Evolutionary conservation across 2,113 vertebrate species (phyloP).

Genomic region (Zosterops pallidus): DNA sequence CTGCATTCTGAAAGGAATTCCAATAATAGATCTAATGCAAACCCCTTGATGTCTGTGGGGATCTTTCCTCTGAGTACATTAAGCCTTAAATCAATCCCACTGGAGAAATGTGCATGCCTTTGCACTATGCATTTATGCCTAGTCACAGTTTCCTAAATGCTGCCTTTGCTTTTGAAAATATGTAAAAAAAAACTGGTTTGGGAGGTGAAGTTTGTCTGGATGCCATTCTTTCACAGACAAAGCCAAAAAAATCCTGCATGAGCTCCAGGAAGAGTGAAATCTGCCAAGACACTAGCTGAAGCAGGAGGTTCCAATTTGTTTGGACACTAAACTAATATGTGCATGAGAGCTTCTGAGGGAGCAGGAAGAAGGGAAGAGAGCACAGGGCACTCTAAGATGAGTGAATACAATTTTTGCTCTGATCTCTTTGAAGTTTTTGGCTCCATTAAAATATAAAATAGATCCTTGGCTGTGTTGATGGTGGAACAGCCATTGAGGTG

Average conservation of each 20-base stretch:
- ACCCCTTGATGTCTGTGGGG: not conserved
- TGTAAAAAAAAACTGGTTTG: constrained; percentile 33
- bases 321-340: constrained; percentile 57
- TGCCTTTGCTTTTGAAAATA: constrained; percentile 31
- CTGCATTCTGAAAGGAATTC: not conserved
- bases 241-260: constrained; percentile 65
- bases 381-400: not conserved
- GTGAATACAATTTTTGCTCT: not conserved
- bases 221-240: constrained; percentile 64
- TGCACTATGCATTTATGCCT: constrained; percentile 8
- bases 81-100: not conserved
- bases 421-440: not conserved
- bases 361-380: not conserved
- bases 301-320: constrained; percentile 71
- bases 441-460: not conserved
- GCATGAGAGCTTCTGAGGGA: constrained; percentile 36
- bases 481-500: not conserved
- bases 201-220: constrained; percentile 59
- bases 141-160: constrained; percentile 30
- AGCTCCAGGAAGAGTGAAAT: constrained; percentile 66
- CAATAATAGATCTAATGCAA: not conserved
- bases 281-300: constrained; percentile 54
- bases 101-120: not conserved
- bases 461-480: not conserved
- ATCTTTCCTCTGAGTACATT: not conserved